A percentile compares a stretch with the other conserved stretches of the same genome.
These are phyloP conservation scores for Sebastes melanostomus DNA, from an alignment of 2,797 vertebrate genomes.

Conservation along the genomic window DNA sequence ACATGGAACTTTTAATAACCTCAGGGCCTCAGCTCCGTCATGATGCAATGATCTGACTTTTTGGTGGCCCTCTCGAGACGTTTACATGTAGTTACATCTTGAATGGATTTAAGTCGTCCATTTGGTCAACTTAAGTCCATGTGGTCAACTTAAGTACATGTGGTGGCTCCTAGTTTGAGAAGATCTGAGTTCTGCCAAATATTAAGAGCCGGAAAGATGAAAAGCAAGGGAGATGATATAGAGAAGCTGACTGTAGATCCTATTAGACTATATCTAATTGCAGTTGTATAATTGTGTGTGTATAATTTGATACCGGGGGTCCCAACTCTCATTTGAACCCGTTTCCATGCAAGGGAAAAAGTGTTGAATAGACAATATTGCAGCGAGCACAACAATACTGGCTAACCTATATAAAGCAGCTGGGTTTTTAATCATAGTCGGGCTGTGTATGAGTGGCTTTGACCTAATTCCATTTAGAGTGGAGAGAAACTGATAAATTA, in stretches of 20 bases:
- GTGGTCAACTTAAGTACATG: background rate
- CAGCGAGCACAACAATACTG: slow-evolving; percentile 7
- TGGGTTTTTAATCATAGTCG: slow-evolving; percentile 50
- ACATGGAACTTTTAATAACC: slow-evolving; percentile 38
- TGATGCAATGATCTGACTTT: background rate
- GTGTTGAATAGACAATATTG: slow-evolving; percentile 60
- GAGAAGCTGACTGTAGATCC: background rate
- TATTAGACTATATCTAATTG: slow-evolving; percentile 2
- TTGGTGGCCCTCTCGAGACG: background rate
- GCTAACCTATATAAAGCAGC: slow-evolving; percentile 66
- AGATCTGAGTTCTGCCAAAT: background rate
- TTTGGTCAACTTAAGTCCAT: background rate
- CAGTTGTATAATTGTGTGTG: slow-evolving; percentile 8
- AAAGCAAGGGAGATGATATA: background rate
- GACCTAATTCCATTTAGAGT: slow-evolving; percentile 76
- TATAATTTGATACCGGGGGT: background rate
- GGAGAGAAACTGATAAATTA: slow-evolving; percentile 69
- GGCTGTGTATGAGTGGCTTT: slow-evolving; percentile 56
- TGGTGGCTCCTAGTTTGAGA: background rate
- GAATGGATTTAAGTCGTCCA: background rate
- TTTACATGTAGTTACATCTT: slow-evolving; percentile 12
- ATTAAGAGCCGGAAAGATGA: background rate
- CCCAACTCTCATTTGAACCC: slow-evolving; percentile 4
- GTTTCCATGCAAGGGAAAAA: slow-evolving; percentile 26
- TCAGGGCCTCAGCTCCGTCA: slow-evolving; percentile 10